Evolutionary conservation across 2,113 vertebrate genomes (phyloP), one percentile per base, ranked within the genome.

Genomic region (Pedionomus torquatus): DNA sequence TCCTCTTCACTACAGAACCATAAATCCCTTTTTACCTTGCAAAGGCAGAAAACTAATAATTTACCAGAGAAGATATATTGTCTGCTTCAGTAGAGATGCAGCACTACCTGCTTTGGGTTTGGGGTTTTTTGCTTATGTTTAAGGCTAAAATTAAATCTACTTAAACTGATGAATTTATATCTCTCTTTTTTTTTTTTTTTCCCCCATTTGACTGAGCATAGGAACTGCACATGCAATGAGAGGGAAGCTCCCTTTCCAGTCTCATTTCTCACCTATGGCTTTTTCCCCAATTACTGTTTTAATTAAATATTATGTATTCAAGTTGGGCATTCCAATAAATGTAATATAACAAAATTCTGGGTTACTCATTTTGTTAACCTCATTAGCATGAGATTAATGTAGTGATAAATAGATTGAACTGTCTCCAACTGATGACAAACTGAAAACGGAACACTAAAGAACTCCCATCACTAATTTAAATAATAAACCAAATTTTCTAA

Each of bases 361-460:
- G 90, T 92, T 95, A 89, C 66, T 97, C 75, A 93, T 94, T 93
- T 95, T 83, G 78, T 95, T 93, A 96, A 96, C 85, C 71, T 94
- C 86, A 97, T 96, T 95, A 96, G 49, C 46, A 49, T 94, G 48
- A 93, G 58, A 97, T 94, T 97, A 92, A 87, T 88, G 57, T 87
- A 87, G 66, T 92, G 79, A 96, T 97, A 97, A 96, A 95, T 87
- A 95, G 83, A 87, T 65, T 74, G 75, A 96, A 80, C 63, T 93
- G 69, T 70, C 64, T 95, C 91, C 91, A 91, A 97, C 86, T 87
- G 60, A 91, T 90, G 48, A 82, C 82, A 97, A 97, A 94, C 75
- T 86, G 61, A 77, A 91, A 93, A 89, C 68, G 20, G 48, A 83
- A 8, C 39, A 86, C 20, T 83, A 91, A 91, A 94, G 49, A 88